Conservation (phyloP, 2,888 invertebrate genomes). For the Zhengitettix transpicula region DNA sequence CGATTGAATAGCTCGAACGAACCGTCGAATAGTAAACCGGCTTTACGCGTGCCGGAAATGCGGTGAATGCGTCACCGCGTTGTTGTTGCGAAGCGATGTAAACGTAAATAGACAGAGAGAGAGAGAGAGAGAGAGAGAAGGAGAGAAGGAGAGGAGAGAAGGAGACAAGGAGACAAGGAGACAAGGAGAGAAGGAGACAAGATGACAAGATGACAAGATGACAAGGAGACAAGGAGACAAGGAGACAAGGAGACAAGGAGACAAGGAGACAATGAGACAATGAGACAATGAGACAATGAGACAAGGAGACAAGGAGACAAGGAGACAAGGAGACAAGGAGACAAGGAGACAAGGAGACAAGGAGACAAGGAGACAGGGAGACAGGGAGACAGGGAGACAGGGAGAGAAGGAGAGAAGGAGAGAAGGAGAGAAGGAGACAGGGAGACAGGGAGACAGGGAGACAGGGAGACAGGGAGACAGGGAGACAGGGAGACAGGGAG, state of each 20-base stretch:
- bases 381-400: background rate
- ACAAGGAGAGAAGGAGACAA: background rate
- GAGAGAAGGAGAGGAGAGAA: background rate
- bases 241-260: background rate
- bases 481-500: background rate
- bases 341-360: background rate
- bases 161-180: background rate
- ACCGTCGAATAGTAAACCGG: too few species aligned
- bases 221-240: background rate
- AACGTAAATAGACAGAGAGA: too few species aligned
- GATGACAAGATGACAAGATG: background rate
- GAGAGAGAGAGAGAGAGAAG: background rate
- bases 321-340: background rate
- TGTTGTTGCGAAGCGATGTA: background rate
- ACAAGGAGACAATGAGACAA: background rate
- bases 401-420: background rate
- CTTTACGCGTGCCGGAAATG: too few species aligned
- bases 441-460: background rate
- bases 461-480: background rate
- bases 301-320: background rate
- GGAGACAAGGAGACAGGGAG: background rate
- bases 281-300: background rate
- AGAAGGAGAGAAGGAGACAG: background rate
- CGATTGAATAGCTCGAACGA: too few species aligned
- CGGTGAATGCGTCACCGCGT: too few species aligned